Percentiles rank a stretch among this genome's conserved stretches.
phyloP scores from a whole-genome alignment of 2,113 vertebrate species.

The Toxostoma redivivum region DNA sequence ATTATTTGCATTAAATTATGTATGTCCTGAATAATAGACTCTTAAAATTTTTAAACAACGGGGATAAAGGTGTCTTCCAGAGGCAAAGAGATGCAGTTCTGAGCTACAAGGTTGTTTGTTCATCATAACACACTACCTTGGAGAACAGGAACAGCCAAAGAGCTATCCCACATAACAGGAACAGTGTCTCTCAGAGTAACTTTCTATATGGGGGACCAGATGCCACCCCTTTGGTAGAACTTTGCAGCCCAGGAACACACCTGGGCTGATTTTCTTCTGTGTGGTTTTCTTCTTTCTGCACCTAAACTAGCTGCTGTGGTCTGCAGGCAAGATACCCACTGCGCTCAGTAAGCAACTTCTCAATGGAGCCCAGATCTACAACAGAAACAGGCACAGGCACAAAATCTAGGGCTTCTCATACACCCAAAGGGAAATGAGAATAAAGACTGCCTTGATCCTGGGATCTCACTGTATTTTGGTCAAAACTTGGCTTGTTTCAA shows the following conservation, averaged over 20 bases:
- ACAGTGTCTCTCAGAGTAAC: neutral
- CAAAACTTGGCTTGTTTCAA: neutral
- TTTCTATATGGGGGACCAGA: neutral
- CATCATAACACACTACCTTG: neutral
- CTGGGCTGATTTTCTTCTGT: neutral
- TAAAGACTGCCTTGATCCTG: neutral
- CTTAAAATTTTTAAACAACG: neutral
- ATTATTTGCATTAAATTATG: neutral
- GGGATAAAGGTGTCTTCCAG: neutral
- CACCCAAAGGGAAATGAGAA: neutral
- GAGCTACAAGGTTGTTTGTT: neutral
- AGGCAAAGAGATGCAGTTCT: neutral
- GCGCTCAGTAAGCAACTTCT: neutral
- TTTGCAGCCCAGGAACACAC: neutral
- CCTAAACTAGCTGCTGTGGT: neutral
- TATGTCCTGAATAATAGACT: neutral
- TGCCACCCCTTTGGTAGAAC: neutral
- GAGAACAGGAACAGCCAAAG: neutral
- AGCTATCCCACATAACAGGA: fast-evolving
- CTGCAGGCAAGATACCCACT: neutral
- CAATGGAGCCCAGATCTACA: neutral
- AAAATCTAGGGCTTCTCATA: neutral
- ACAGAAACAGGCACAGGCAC: neutral
- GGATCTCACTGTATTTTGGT: neutral
- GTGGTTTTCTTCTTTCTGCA: neutral